Evolutionary conservation across 2,113 vertebrate species (phyloP).

Genomic region (Gallinago undulata): DNA sequence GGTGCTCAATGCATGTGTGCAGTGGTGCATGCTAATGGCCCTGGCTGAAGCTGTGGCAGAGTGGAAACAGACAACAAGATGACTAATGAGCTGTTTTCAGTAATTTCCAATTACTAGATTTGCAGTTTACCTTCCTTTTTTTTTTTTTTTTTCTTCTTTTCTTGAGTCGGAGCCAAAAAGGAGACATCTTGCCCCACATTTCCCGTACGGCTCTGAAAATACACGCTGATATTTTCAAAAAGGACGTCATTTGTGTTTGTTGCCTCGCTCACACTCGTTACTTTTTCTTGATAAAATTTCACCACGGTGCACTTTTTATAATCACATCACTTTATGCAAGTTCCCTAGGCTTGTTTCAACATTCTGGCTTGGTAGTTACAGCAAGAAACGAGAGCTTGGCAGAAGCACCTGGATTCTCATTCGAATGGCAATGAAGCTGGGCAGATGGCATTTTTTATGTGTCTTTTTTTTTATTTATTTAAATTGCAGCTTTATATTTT

Average conservation of each 20-base stretch:
- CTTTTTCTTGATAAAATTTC: background rate
- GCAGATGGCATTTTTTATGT: background rate
- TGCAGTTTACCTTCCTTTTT: conserved; percentile 48
- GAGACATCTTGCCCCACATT: conserved; percentile 24
- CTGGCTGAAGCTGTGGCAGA: conserved; percentile 50
- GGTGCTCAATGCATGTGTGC: conserved; percentile 64
- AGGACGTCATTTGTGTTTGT: background rate
- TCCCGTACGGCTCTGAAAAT: conserved; percentile 4
- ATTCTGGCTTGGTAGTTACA: background rate
- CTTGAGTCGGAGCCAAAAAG: conserved; percentile 36
- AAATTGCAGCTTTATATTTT: background rate
- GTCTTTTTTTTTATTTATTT: background rate
- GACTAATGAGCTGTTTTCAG: conserved; percentile 69
- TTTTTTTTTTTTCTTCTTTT: background rate
- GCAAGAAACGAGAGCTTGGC: background rate
- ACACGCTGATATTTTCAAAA: background rate
- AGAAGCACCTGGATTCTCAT: background rate
- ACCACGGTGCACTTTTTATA: background rate
- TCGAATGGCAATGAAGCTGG: background rate
- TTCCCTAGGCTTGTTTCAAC: background rate
- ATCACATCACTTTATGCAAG: background rate
- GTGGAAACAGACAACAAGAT: conserved; percentile 64
- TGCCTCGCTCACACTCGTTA: background rate
- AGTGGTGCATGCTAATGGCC: conserved; percentile 65
- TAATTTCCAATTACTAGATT: conserved; percentile 64